Evolutionary conservation across 2,797 vertebrate species (phyloP).

Genomic region (Crypturellus tataupa): DNA sequence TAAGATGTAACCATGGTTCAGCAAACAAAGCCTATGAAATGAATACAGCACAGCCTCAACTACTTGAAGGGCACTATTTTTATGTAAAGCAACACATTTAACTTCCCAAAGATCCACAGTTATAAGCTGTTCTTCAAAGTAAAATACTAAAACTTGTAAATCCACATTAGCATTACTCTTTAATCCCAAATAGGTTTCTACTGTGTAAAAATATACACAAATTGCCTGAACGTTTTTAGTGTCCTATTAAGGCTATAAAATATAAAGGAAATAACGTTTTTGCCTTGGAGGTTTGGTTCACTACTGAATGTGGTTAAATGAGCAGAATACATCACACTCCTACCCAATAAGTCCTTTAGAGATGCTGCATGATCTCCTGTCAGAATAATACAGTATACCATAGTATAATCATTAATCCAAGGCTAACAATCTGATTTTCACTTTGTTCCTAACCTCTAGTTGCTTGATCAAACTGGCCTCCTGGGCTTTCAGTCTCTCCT

Average conservation of each 20-base stretch:
- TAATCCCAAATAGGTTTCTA: not conserved
- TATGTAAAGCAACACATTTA: not conserved
- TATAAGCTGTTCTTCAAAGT: not conserved
- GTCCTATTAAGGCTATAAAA: not conserved
- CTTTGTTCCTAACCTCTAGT: conserved; percentile 87
- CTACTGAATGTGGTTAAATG: not conserved
- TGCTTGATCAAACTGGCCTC: conserved; percentile 95
- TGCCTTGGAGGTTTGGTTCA: not conserved
- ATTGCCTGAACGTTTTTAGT: not conserved
- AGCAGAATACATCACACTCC: not conserved
- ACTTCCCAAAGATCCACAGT: not conserved
- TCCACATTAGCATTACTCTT: not conserved
- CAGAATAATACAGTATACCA: not conserved
- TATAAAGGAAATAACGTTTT: not conserved
- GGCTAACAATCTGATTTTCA: not conserved
- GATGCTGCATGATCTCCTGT: not conserved
- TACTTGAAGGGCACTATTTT: not conserved
- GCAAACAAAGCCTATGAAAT: conserved; percentile 5
- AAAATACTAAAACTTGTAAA: not conserved
- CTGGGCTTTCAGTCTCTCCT: conserved; percentile 95
- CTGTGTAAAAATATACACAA: not conserved
- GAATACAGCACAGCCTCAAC: not conserved
- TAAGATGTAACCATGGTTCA: not conserved
- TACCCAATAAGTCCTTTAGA: not conserved
- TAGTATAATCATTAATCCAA: not conserved